Percentiles rank a stretch among this genome's conserved stretches.
Evolutionary conservation across 2,113 vertebrate species (phyloP).

Genomic region (human (Homo sapiens)): GRCh38 chr2:69820501-69821000

Average conservation of each 20-base stretch:
- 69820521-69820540: neutral
- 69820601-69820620: neutral
- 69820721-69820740: slow-evolving; percentile 96
- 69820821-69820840: slow-evolving; percentile 81
- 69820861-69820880: neutral
- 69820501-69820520: neutral
- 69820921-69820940: neutral
- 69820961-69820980: slow-evolving; percentile 19
- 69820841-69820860: neutral
- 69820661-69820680: neutral
- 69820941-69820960: neutral
- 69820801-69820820: slow-evolving; percentile 97
- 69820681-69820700: slow-evolving; percentile 83
- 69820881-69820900: neutral
- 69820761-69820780: slow-evolving; percentile 93
- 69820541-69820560: neutral
- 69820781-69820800: slow-evolving; percentile 93
- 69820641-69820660: neutral
- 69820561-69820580: neutral
- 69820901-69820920: neutral
- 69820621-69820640: neutral
- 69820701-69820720: slow-evolving; percentile 93
- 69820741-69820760: slow-evolving; percentile 95
- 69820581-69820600: neutral
- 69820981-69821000: neutral